A percentile compares a stretch with the other conserved stretches of the same genome.
Conservation (phyloP, 2,113 vertebrate genomes). For the Pipra filicauda region DNA sequence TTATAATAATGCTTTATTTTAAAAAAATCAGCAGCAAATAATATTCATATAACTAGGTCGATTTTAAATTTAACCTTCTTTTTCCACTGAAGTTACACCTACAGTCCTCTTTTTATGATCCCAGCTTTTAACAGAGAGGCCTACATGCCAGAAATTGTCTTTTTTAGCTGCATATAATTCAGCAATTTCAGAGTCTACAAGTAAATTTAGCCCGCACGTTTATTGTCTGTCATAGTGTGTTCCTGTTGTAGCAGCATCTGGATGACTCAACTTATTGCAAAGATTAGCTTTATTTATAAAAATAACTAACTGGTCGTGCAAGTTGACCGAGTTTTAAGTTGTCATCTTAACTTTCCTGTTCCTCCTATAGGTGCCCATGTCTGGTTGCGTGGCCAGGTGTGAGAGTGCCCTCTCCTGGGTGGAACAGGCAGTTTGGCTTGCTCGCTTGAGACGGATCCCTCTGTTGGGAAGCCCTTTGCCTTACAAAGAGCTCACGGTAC, state of each 20-base stretch:
- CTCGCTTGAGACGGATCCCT: not conserved
- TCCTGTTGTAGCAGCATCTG: not conserved
- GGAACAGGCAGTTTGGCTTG: not conserved
- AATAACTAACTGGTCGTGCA: not conserved
- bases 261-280: not conserved
- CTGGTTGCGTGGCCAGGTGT: not conserved
- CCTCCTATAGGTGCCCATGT: not conserved
- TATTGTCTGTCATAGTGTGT: not conserved
- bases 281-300: conserved; percentile 10
- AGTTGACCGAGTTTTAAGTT: not conserved
- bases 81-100: not conserved
- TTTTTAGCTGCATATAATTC: not conserved
- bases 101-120: not conserved
- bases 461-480: not conserved
- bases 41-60: not conserved
- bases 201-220: not conserved
- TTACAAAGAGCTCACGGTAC: not conserved
- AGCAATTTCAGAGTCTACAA: not conserved
- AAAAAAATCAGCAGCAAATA: not conserved
- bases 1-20: not conserved
- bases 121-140: not conserved
- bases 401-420: conserved; percentile 58
- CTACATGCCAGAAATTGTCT: not conserved
- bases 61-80: not conserved
- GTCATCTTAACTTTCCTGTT: not conserved